Conservation (phyloP, 2,888 invertebrate genomes). For the Melipona beecheii region DNA sequence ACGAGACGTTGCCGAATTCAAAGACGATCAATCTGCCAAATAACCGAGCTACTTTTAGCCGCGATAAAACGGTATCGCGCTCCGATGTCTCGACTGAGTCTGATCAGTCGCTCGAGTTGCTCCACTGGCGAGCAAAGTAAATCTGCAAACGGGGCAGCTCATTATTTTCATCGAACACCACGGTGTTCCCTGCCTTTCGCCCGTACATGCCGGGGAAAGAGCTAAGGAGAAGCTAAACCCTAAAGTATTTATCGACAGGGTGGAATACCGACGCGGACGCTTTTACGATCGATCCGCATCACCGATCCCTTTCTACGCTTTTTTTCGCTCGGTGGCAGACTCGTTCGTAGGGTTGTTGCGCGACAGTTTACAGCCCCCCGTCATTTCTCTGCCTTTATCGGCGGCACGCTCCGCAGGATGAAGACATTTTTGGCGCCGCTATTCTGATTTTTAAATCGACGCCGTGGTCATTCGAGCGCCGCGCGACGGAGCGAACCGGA, state of each 20-base stretch:
- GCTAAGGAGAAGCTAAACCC: constrained; percentile 4
- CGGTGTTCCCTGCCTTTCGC: constrained; percentile 19
- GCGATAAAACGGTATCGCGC: constrained; percentile 12
- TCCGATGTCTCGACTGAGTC: neutral
- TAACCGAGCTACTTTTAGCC: neutral
- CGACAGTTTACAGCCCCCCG: constrained; percentile 76
- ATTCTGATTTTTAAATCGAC: constrained; percentile 74
- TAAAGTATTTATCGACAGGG: constrained; percentile 63
- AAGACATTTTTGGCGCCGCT: constrained; percentile 80
- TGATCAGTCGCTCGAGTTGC: neutral
- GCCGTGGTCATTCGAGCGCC: constrained; percentile 7
- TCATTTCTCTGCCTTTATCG: constrained; percentile 78
- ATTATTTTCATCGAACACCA: constrained; percentile 48
- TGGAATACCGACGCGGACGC: constrained; percentile 52
- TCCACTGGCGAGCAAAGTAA: constrained; percentile 18
- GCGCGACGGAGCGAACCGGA: neutral
- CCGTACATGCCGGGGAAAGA: too few species aligned
- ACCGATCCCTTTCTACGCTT: constrained; percentile 59
- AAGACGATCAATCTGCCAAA: neutral
- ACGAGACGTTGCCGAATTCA: neutral
- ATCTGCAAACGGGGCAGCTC: constrained; percentile 27
- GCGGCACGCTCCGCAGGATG: constrained; percentile 70
- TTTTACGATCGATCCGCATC: constrained; percentile 69
- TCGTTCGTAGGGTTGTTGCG: constrained; percentile 44
- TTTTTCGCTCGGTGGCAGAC: constrained; percentile 51